phyloP scores from a whole-genome alignment of 2,113 vertebrate species.

The Peromyscus maniculatus region DNA sequence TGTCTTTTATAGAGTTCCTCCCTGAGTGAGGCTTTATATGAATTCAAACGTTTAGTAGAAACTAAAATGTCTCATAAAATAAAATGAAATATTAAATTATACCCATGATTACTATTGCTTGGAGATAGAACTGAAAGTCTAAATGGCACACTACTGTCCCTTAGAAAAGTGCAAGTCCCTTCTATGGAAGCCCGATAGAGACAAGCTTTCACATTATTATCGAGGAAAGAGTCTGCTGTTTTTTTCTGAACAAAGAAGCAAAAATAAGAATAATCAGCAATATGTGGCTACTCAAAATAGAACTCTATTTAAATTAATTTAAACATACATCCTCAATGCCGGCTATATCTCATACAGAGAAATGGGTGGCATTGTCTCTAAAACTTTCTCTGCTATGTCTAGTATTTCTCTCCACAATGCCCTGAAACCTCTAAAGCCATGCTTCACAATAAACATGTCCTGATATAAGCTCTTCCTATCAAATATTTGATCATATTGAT shows the following conservation, averaged over 20 bases:
- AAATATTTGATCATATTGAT: neutral
- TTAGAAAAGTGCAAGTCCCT: neutral
- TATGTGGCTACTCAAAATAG: neutral
- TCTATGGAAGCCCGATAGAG: neutral
- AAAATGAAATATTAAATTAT: constrained; percentile 21
- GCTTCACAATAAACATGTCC: neutral
- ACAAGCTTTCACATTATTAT: neutral
- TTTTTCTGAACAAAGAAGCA: neutral
- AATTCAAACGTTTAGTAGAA: constrained; percentile 10
- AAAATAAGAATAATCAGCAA: neutral
- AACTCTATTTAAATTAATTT: neutral
- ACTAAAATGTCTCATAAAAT: neutral
- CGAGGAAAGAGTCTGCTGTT: neutral
- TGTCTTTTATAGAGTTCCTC: neutral
- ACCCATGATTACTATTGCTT: neutral
- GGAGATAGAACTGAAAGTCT: neutral
- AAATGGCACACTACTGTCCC: neutral
- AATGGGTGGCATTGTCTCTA: neutral
- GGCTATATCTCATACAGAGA: neutral
- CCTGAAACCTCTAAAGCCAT: neutral
- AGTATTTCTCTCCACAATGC: neutral
- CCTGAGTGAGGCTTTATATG: neutral
- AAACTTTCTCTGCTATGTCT: neutral
- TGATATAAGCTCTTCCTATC: neutral
- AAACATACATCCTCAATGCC: neutral